These are phyloP conservation scores for Miichthys miiuy DNA, from an alignment of 2,797 vertebrate species.

Conservation along the genomic window DNA sequence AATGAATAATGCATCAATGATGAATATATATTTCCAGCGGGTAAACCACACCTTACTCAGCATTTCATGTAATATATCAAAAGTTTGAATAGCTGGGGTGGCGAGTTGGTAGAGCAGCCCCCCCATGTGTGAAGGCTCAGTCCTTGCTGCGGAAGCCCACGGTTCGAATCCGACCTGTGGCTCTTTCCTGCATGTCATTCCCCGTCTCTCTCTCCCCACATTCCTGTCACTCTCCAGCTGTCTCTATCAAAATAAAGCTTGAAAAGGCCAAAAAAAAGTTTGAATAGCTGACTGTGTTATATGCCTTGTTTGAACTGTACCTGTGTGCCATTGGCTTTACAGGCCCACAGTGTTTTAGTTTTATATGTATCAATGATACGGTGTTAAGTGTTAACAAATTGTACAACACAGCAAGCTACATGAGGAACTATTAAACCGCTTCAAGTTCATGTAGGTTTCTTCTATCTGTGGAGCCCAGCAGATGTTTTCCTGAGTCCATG, in stretches of 20 bases:
- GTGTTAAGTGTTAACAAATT: not conserved
- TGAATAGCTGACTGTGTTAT: not conserved
- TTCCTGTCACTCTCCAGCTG: too few species aligned
- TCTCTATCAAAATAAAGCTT: too few species aligned
- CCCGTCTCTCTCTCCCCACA: too few species aligned
- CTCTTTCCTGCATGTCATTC: too few species aligned
- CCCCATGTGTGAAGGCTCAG: too few species aligned
- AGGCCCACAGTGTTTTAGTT: not conserved
- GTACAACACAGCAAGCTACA: not conserved
- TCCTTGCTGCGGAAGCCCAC: too few species aligned
- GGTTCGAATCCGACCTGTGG: too few species aligned
- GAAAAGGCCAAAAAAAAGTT: not conserved
- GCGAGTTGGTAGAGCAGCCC: too few species aligned
- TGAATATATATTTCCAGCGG: constrained; percentile 11
- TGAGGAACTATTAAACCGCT: constrained; percentile 19
- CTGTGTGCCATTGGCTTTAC: not conserved
- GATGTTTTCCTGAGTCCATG: constrained; percentile 71
- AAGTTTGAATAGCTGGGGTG: not conserved
- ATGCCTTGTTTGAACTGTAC: constrained; percentile 21
- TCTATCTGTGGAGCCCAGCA: constrained; percentile 63
- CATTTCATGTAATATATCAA: not conserved
- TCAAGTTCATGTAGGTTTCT: constrained; percentile 39
- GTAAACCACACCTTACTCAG: not conserved
- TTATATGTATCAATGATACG: not conserved
- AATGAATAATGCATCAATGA: constrained; percentile 6